Conservation (phyloP, 2,888 invertebrate genomes). For the Glyphotaelius pellucidus region DNA sequence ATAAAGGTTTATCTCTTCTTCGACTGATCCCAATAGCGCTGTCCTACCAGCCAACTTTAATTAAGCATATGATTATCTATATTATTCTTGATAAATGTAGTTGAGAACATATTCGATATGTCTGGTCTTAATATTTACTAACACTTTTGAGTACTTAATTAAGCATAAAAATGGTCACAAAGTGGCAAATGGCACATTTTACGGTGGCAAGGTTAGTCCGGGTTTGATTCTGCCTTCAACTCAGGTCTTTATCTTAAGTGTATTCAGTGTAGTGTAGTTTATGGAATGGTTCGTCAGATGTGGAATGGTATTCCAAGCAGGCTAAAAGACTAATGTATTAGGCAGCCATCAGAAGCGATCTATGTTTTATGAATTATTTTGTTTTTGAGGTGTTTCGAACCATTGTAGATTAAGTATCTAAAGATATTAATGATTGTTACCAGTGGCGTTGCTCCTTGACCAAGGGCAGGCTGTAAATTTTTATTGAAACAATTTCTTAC, state of each 20-base stretch:
- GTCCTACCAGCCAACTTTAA: neutral
- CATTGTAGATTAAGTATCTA: neutral
- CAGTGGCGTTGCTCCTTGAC: too few species aligned
- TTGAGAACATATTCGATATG: neutral
- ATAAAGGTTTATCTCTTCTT: neutral
- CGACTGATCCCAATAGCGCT: neutral
- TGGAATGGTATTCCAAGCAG: neutral
- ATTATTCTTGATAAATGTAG: neutral
- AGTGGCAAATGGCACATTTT: constrained; percentile 2
- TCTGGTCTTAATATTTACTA: neutral
- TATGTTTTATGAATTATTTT: neutral
- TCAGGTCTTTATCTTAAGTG: neutral
- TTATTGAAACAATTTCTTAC: too few species aligned
- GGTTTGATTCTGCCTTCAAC: neutral
- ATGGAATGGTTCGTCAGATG: neutral
- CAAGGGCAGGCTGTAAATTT: too few species aligned
- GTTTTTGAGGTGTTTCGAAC: neutral
- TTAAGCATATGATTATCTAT: neutral
- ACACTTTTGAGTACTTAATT: constrained; percentile 2
- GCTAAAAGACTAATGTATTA: neutral
- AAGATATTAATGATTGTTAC: neutral
- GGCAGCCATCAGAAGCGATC: neutral
- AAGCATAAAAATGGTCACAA: neutral
- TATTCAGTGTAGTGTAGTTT: neutral
- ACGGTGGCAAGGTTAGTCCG: neutral